Evolutionary conservation across 2,113 vertebrate genomes (phyloP).

Genomic region (Mesitornis unicolor): DNA sequence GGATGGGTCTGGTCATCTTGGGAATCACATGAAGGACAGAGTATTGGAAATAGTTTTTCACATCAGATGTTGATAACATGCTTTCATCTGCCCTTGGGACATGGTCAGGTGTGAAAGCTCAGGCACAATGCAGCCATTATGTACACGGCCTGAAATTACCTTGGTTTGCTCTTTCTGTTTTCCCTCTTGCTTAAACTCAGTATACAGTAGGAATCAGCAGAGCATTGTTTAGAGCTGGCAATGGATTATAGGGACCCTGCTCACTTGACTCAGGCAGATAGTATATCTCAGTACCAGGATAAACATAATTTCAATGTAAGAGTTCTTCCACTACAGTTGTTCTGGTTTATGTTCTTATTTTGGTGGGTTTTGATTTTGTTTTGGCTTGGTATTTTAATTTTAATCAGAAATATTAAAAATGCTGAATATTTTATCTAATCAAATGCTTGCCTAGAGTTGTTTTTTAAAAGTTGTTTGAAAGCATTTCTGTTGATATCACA

Average conservation of each 20-base stretch:
- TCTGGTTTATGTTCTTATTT: neutral
- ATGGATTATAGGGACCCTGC: neutral
- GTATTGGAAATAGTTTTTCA: neutral
- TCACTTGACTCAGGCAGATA: neutral
- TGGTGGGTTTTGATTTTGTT: neutral
- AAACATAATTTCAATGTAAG: fast-evolving
- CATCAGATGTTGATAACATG: neutral
- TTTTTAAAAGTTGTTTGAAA: neutral
- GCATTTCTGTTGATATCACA: neutral
- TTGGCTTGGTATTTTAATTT: no score
- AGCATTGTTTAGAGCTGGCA: neutral
- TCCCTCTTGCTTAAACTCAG: neutral
- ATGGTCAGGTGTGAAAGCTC: neutral
- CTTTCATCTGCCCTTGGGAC: neutral
- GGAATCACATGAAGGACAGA: neutral
- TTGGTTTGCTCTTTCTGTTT: neutral
- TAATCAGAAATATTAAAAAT: neutral
- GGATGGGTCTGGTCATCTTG: neutral
- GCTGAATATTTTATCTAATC: neutral
- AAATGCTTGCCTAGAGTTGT: neutral
- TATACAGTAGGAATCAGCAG: neutral
- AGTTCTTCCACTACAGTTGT: neutral
- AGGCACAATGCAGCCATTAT: neutral
- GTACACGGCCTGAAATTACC: neutral
- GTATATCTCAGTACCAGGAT: neutral